Conservation (phyloP, 2,113 vertebrate species). For the Fukomys damarensis region DNA sequence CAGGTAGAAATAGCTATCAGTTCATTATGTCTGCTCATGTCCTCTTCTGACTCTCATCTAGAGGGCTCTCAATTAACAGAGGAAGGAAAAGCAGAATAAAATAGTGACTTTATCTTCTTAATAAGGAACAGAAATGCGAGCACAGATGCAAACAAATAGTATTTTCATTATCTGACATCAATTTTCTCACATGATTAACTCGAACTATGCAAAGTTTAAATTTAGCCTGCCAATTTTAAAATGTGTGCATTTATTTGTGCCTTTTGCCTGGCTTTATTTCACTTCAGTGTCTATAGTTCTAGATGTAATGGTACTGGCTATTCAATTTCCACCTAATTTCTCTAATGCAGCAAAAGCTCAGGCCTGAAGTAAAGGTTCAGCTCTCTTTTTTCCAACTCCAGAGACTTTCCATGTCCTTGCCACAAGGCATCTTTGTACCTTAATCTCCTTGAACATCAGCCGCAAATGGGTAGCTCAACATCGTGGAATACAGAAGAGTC, state of each 20-base stretch:
- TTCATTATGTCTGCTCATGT: background rate
- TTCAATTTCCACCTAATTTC: background rate
- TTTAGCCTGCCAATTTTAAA: conserved; percentile 43
- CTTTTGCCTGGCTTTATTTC: conserved; percentile 17
- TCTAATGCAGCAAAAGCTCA: background rate
- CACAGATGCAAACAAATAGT: conserved; percentile 11
- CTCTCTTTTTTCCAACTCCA: background rate
- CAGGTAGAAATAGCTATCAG: background rate
- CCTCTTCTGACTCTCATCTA: conserved; percentile 12
- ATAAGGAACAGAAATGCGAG: conserved; percentile 27
- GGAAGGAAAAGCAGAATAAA: conserved; percentile 34
- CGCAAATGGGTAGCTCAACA: background rate
- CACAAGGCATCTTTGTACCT: background rate
- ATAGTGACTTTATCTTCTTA: background rate
- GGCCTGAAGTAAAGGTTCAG: background rate
- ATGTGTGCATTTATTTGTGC: background rate
- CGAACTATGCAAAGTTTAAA: conserved; percentile 33
- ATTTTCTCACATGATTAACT: background rate
- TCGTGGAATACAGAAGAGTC: background rate
- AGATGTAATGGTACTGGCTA: background rate
- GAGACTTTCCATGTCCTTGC: background rate
- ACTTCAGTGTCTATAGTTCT: background rate
- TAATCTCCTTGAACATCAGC: background rate
- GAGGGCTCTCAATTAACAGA: background rate
- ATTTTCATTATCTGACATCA: background rate